Evolutionary conservation across 1,140 invertebrate species (phyloP).

Genomic region (Dermatophagoides farinae): DNA sequence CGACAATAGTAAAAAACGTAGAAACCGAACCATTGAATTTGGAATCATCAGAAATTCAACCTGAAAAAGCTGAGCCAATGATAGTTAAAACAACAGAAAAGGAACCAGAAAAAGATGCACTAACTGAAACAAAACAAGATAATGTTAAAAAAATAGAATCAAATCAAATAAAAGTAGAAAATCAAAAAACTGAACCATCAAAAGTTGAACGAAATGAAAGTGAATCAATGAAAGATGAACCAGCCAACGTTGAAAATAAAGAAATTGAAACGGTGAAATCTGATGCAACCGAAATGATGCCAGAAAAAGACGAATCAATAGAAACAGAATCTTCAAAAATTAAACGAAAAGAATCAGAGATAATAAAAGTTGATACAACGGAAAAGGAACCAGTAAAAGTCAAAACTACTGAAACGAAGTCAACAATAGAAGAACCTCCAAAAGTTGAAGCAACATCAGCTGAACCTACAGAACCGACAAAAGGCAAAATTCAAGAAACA

Average conservation of each 20-base stretch:
- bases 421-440: not conserved
- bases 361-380: slow-evolving; percentile 12
- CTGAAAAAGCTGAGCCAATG: no score
- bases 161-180: not conserved
- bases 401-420: not conserved
- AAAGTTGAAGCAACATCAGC: not conserved
- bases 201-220: not conserved
- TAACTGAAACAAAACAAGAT: not conserved
- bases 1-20: not conserved
- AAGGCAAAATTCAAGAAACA: not conserved
- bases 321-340: not conserved
- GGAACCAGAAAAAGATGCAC: no score
- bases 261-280: not conserved
- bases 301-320: not conserved
- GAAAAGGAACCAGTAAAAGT: no score
- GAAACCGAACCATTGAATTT: no score
- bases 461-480: not conserved
- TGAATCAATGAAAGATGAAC: not conserved
- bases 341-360: not conserved
- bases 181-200: not conserved
- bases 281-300: not conserved
- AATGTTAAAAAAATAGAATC: not conserved
- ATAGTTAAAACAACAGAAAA: no score
- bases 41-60: no score
- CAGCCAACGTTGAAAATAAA: not conserved